Evolutionary conservation across 2,797 vertebrate species (phyloP), one percentile per base, ranked within the genome.

Genomic region (Bryconaethiops microstoma): DNA sequence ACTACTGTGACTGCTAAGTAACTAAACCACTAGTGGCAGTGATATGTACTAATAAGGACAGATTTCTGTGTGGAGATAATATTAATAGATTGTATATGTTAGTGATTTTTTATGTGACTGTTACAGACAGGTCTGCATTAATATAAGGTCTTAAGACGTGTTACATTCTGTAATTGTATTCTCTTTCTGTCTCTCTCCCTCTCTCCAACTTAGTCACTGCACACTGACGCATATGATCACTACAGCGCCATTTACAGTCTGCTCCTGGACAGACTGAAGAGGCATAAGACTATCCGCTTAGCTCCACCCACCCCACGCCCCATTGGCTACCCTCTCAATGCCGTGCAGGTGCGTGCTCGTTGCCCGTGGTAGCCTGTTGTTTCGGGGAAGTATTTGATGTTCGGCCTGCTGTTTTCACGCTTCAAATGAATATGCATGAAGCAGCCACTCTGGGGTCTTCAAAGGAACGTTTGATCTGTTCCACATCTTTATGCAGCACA

Each of bases 171-270:
- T 29, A 29, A 29, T 3, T 29, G 29, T 29, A 29, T 29, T 29
- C 29, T 29, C 29, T 14, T 4, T 1, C 7, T 2, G 16, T 19
- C 54, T 62, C 59, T 29, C 12, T 17, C n/a, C 21, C 42, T 52
- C 19, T 21, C 35, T 79, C 63, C 86, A 0, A 23, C 2, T 29
- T 68, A 99, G 98, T 99, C 98, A 0, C 87, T 99, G 78, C 93
- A 96, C 80, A 96, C 96, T 1, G 97, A 99, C 4, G 97, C 97
- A 23, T 99, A 99, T 1, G 98, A 99, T 94, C 96, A 99, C 95
- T 98, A 96, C 94, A 99, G 96, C 82, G 98, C 98, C 83, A 99
- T 99, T 93, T 99, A 99, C 93, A 98, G 97, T 91, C 94, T 99
- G 91, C 94, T 99, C 83, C 96, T 96, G 10, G 98, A 99, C 87